A percentile compares a stretch with the other conserved stretches of the same genome.
phyloP scores from a whole-genome alignment of 2,888 invertebrate species.

The Loripinus fragilis region DNA sequence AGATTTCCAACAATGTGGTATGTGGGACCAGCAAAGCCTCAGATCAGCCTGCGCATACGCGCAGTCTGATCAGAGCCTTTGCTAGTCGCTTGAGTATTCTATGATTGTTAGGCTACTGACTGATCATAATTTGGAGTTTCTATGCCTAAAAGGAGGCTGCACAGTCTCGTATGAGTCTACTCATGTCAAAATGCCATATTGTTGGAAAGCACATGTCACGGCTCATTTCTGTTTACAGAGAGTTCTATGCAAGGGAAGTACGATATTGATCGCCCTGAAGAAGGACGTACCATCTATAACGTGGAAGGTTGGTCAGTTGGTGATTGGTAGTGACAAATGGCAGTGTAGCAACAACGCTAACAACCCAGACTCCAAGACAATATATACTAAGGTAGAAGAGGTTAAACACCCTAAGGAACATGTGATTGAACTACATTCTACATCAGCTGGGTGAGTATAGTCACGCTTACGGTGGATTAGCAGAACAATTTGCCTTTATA shows the following conservation, averaged over 20 bases:
- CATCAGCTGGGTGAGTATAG: conserved; percentile 46
- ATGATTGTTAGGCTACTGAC: too few relatives aligned
- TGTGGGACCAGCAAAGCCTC: too few relatives aligned
- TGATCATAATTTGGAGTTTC: too few relatives aligned
- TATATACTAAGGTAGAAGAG: conserved; percentile 44
- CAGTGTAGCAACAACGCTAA: conserved; percentile 44
- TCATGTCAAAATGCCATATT: too few relatives aligned
- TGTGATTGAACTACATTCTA: conserved; percentile 48
- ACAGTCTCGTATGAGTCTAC: too few relatives aligned
- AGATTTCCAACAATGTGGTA: too few relatives aligned
- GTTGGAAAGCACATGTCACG: too few relatives aligned
- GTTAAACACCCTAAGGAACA: conserved; percentile 41
- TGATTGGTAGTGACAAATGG: conserved; percentile 53
- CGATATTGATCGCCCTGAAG: conserved; percentile 53
- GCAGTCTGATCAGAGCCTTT: background rate
- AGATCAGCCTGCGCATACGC: background rate
- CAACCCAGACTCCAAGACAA: conserved; percentile 42
- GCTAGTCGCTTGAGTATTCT: too few relatives aligned
- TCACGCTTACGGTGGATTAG: too few relatives aligned
- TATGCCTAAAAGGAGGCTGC: too few relatives aligned
- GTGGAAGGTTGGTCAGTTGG: conserved; percentile 50
- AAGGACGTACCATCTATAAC: conserved; percentile 38
- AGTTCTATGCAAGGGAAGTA: conserved; percentile 50
- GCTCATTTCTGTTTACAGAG: conserved; percentile 39
- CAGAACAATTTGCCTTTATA: too few relatives aligned